These are phyloP conservation scores for Anadara kagoshimensis DNA, from an alignment of 1,140 invertebrate genomes.

Conservation along the genomic window DNA sequence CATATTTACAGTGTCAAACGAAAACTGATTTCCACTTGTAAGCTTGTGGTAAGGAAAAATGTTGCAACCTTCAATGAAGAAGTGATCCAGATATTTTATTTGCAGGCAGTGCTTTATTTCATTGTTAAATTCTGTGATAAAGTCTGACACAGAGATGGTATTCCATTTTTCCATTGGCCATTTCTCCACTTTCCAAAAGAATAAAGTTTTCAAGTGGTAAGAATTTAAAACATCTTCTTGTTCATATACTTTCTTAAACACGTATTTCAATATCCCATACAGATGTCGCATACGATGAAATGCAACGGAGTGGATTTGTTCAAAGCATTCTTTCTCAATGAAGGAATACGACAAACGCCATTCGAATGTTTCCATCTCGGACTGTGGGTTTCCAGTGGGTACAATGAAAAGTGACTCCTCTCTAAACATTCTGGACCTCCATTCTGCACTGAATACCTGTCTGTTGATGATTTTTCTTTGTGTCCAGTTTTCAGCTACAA, in stretches of 20 bases:
- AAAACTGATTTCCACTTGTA: neutral
- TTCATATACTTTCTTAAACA: conserved; percentile 23
- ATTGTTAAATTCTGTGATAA: neutral
- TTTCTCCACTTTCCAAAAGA: conserved; percentile 17
- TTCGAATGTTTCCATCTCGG: conserved; percentile 2
- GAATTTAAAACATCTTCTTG: conserved; percentile 30
- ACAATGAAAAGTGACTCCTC: conserved; percentile 21
- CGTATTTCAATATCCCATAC: conserved; percentile 33
- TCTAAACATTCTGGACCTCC: neutral
- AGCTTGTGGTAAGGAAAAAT: conserved; percentile 34
- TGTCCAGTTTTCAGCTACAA: neutral
- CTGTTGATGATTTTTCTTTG: neutral
- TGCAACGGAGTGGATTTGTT: neutral
- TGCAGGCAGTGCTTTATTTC: conserved; percentile 8
- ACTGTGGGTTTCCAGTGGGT: conserved; percentile 33
- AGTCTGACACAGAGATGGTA: neutral
- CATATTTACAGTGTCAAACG: neutral
- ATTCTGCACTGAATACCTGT: conserved; percentile 1
- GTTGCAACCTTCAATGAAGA: conserved; percentile 28
- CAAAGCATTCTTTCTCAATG: conserved; percentile 31
- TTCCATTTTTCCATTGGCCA: neutral
- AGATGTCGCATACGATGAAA: conserved; percentile 7
- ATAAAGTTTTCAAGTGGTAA: conserved; percentile 34
- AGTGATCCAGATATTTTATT: conserved; percentile 12
- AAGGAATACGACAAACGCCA: conserved; percentile 37